Conservation (phyloP, 1,140 invertebrate species). For the Octopus bimaculoides region DNA sequence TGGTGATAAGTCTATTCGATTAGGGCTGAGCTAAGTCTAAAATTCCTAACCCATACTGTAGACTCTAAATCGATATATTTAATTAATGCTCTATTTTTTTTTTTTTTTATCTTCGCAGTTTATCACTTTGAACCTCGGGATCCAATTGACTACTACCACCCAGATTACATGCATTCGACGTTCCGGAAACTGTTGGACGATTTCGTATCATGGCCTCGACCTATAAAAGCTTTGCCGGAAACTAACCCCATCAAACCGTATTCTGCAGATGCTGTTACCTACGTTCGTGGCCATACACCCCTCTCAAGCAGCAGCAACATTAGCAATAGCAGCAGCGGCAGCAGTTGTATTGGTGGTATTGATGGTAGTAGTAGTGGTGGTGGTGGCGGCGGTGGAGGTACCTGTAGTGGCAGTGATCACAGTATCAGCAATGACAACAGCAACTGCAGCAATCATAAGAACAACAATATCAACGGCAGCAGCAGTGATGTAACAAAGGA, state of each 20-base stretch:
- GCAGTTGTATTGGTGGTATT: neutral
- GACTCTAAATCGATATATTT: too few species aligned
- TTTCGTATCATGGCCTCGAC: neutral
- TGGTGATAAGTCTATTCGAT: too few species aligned
- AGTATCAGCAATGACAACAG: neutral
- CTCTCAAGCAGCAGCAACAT: neutral
- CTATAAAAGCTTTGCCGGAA: neutral
- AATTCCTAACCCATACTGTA: too few species aligned
- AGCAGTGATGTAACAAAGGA: conserved; percentile 35
- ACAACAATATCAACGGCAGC: conserved; percentile 37
- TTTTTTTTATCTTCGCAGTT: neutral
- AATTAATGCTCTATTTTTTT: neutral
- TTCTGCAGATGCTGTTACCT: neutral
- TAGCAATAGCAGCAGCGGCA: neutral
- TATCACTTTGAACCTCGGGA: neutral
- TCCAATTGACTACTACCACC: neutral
- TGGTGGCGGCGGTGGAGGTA: neutral
- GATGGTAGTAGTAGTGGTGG: neutral
- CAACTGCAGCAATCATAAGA: conserved; percentile 36
- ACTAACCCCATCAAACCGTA: neutral
- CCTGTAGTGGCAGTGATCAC: neutral
- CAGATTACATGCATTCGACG: neutral
- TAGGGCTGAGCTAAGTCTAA: too few species aligned
- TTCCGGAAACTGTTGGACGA: conserved; percentile 3
- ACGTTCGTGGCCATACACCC: neutral